Evolutionary conservation across 2,888 invertebrate genomes (phyloP), one percentile per base, ranked within the genome.

Genomic region (Heteromurus nitidus): DNA sequence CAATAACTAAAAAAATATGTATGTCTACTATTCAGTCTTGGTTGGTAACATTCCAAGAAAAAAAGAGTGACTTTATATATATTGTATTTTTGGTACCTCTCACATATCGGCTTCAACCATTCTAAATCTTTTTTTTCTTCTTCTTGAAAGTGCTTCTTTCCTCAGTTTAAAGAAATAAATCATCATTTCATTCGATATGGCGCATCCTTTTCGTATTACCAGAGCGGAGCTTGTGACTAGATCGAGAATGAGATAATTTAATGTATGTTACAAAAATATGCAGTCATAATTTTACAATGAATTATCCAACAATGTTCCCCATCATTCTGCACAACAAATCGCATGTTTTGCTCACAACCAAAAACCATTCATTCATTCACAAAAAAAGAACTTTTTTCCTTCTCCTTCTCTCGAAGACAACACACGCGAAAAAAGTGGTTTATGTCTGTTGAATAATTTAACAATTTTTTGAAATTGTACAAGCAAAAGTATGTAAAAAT

Each of bases 161-260:
- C n/a, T 30, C 20, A 70, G 58, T 70, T 62, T 60, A 24, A 68
- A 68, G 53, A 77, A 77, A 77, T 77, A 77, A 77, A 77, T 77
- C 77, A 77, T 70, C 50, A 50, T 77, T 77, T 68, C 77, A 77
- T 77, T 77, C 77, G 77, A 77, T 77, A 77, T 77, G 77, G 77
- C 77, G 77, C 77, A 77, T 69, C 77, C 77, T 77, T 44, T n/a
- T 44, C n/a, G 16, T 44, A 44, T 44, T 44, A 44, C 44, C 44
- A 44, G n/a, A n/a, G 44, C 13, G n/a, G n/a, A n/a, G 44, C 44
- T n/a, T n/a, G 44, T 44, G n/a, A n/a, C n/a, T n/a, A n/a, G n/a
- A n/a, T n/a, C n/a, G n/a, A n/a, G n/a, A 44, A 44, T 44, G 44
- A n/a, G 44, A 44, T n/a, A n/a, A n/a, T 44, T 13, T n/a, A n/a